Percentiles rank a stretch among this genome's conserved stretches.
phyloP scores from a whole-genome alignment of 2,797 vertebrate species.

The Heliangelus exortis region DNA sequence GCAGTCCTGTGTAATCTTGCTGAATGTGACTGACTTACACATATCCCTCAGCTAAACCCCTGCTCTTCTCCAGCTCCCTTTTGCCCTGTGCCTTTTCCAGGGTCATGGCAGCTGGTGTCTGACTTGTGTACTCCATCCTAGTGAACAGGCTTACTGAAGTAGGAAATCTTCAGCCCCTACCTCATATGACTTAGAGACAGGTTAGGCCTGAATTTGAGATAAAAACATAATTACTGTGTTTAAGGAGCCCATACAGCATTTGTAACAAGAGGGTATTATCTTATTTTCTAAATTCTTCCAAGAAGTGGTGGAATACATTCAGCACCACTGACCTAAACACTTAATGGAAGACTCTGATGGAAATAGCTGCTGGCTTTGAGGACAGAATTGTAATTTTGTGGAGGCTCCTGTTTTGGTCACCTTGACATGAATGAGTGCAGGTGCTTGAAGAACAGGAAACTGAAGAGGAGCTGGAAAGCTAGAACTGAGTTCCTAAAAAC shows the following conservation, averaged over 20 bases:
- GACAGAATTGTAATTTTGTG: neutral
- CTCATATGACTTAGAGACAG: neutral
- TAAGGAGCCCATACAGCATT: neutral
- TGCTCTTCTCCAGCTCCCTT: neutral
- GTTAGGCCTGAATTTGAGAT: neutral
- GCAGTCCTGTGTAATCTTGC: neutral
- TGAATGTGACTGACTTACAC: neutral
- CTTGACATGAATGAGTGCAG: neutral
- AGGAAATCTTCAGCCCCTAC: neutral
- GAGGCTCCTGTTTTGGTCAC: neutral
- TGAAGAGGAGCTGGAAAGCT: neutral
- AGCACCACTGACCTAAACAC: neutral
- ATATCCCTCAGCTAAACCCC: neutral
- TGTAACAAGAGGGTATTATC: too few species aligned
- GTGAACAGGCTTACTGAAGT: neutral
- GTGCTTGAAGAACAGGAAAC: neutral
- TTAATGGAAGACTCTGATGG: neutral
- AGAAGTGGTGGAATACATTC: neutral
- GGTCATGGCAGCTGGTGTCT: neutral
- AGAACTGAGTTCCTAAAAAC: neutral
- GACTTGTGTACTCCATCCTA: neutral
- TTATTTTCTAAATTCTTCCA: neutral
- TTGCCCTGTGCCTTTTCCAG: neutral
- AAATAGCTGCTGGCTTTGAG: neutral
- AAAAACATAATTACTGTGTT: neutral